Percentiles rank a stretch among this genome's conserved stretches.
These are phyloP conservation scores for Hypselothyrea guttata DNA, from an alignment of 2,888 invertebrate genomes.

Conservation along the genomic window DNA sequence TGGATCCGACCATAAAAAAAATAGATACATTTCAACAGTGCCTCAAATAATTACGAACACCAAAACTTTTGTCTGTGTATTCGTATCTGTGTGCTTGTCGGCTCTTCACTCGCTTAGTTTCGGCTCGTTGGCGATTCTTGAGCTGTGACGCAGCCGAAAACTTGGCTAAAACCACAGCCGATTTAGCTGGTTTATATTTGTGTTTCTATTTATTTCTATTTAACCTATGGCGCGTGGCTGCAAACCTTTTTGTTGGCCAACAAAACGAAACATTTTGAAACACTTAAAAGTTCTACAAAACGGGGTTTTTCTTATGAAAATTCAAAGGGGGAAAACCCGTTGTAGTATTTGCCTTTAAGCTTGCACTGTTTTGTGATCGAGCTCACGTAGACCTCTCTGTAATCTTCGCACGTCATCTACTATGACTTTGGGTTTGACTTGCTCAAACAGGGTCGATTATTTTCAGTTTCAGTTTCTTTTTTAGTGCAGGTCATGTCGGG, in stretches of 20 bases:
- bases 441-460: conserved; percentile 42
- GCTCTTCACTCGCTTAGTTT: conserved; percentile 19
- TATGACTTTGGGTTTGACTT: conserved; percentile 44
- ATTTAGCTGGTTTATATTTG: conserved; percentile 18
- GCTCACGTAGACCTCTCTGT: conserved; percentile 50
- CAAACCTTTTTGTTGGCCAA: conserved; percentile 13
- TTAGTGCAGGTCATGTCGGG: conserved; percentile 54
- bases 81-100: conserved; percentile 1
- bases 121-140: conserved; percentile 50
- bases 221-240: conserved; percentile 58
- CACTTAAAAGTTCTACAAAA: not conserved
- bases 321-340: conserved; percentile 12
- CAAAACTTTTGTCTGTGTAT: conserved; percentile 26
- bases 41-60: conserved; percentile 72
- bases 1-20: conserved; percentile 43
- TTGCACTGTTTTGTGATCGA: conserved; percentile 16
- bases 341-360: conserved; percentile 24
- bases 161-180: no score
- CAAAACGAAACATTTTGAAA: not conserved
- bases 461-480: conserved; percentile 8
- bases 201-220: conserved; percentile 19
- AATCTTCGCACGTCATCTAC: conserved; percentile 24
- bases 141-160: conserved; percentile 37
- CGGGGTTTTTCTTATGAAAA: conserved; percentile 5
- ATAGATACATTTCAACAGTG: conserved; percentile 72